Evolutionary conservation across 2,113 vertebrate species (phyloP).

Genomic region (Glaucomys volans): DNA sequence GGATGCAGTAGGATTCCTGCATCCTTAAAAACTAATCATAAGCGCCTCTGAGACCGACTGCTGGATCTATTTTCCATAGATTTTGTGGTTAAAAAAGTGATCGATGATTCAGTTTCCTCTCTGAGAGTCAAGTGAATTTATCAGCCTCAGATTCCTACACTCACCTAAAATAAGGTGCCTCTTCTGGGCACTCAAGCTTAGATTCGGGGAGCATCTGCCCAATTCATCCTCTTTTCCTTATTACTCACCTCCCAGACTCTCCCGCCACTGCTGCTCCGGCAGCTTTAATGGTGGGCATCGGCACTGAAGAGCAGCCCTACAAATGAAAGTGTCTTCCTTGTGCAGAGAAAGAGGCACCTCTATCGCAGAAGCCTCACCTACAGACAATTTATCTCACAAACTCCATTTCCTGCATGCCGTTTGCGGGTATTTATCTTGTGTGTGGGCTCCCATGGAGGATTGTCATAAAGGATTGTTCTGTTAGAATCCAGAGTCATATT

Average conservation of each 20-base stretch:
- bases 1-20: slow-evolving; percentile 48
- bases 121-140: slow-evolving; percentile 73
- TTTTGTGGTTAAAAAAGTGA: slow-evolving; percentile 77
- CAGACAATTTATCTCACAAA: slow-evolving; percentile 67
- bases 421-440: slow-evolving; percentile 71
- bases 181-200: slow-evolving; percentile 15
- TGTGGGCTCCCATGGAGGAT: slow-evolving; percentile 62
- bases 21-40: slow-evolving; percentile 68
- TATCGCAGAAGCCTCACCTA: slow-evolving; percentile 56
- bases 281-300: slow-evolving; percentile 58
- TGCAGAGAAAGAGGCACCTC: slow-evolving; percentile 2
- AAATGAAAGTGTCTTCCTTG: slow-evolving; percentile 41
- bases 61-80: slow-evolving; percentile 74
- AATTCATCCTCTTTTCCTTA: slow-evolving; percentile 50
- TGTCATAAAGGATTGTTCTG: slow-evolving; percentile 73
- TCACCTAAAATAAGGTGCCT: slow-evolving; percentile 53
- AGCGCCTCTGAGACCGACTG: slow-evolving; percentile 28
- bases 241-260: neutral
- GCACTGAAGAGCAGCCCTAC: slow-evolving; percentile 45
- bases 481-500: slow-evolving; percentile 76
- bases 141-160: slow-evolving; percentile 27
- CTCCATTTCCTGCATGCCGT: slow-evolving; percentile 60
- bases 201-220: neutral
- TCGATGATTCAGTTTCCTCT: slow-evolving; percentile 66
- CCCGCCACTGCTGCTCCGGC: neutral